Base-by-base conservation (phyloP, 2,797 vertebrate species). In the Streptopelia turtur region DNA sequence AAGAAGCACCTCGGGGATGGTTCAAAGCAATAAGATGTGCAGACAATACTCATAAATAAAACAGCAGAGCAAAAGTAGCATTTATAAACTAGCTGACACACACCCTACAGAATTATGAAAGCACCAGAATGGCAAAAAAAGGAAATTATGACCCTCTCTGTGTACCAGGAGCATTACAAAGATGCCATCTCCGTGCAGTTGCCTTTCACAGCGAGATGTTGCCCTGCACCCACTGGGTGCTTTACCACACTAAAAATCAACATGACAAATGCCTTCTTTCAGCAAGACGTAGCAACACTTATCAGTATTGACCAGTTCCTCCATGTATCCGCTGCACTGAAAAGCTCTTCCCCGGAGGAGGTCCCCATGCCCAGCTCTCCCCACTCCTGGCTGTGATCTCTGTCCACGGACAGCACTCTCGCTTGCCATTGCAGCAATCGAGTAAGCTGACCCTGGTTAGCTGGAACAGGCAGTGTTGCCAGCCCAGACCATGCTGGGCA, bases 271-370 rank as follows among this genome's bases (percentile, higher is more conserved):
- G n/a, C 13, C 11, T 82, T 66, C 31, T 77, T 86, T 82, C 49
- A 39, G 60, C 1, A 1, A 61, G 21, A 31, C 0, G 1, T 16
- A 89, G 80, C 68, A 52, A 65, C 1, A 0, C 16, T 59, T 31
- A 12, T 39, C 35, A 71, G 31, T 41, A 30, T 57, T 59, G 27
- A 21, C 30, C 2, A 1, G 55, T 41, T n/a, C 22, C 25, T 68
- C 35, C 10, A 16, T 4, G 11, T 52, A 57, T 28, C 25, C 63
- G n/a, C 49, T n/a, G 49, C n/a, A 35, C 11, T 18, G 65, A 56
- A 77, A 61, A 82, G 15, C 11, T 50, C 9, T 63, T n/a, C 64
- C 10, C 7, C 4, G 1, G 60, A 41, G 49, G 30, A 59, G 13
- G 15, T 55, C 21, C 25, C 47, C 25, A 6, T n/a, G 31, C 43